Base-by-base conservation (phyloP, 1,140 invertebrate species). In the Euschistus heros region DNA sequence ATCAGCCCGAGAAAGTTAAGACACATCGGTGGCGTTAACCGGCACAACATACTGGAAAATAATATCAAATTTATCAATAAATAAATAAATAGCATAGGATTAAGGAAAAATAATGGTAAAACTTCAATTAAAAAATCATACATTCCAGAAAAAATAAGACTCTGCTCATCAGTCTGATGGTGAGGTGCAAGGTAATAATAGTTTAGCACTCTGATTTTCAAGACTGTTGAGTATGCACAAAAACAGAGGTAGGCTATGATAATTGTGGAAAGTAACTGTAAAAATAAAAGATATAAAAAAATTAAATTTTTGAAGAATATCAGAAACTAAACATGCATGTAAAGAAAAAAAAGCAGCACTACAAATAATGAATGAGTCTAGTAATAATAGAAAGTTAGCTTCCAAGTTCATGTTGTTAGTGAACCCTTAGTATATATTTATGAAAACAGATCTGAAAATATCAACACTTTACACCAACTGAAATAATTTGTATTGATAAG, bases 91-190 rank as follows among this genome's bases (percentile, higher is more conserved):
- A 37, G 7, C 3, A 37, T 37, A 37, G 6, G 13, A 37, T 10
- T 10, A 37, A 37, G 1, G 1, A 37, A 37, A 37, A 6, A 37
- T 6, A 37, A 10, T 37, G 13, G 1, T 37, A 37, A 10, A 37
- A 4, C 13, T 37, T 37, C 33, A 37, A 1, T 37, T 37, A 37
- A 37, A n/a, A 37, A 37, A 6, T 79, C 81, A 79, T 77, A 86
- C 85, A 86, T 85, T 63, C 96, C 96, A 73, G 92, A 94, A 76
- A 99, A 99, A 71, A 99, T 94, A 55, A 99, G 81, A 75, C 93
- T 97, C 78, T 98, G 96, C 75, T 98, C 96, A 75, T 98, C 97
- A 1, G 97, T 99, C 78, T 97, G 92, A 77, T 99, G 96, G 75
- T 97, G 88, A 0, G 94, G 88, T 8, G 96, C 94, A 69, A 99